Percentiles rank a stretch among this genome's conserved stretches.
phyloP scores from a whole-genome alignment of 1,140 invertebrate genomes.

The Pogonognathellus flavescens region DNA sequence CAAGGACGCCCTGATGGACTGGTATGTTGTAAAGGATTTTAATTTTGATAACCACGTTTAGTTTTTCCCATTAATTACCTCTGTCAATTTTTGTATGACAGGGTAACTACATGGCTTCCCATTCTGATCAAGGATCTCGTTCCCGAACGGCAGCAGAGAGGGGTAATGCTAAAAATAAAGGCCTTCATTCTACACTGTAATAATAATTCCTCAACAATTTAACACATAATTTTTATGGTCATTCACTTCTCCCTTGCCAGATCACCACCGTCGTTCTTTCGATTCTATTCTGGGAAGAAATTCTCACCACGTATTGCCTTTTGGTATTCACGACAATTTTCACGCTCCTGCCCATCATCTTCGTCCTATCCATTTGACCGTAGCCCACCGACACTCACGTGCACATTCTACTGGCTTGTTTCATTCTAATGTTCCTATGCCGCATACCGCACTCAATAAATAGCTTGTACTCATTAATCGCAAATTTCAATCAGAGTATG shows the following conservation, averaged over 20 bases:
- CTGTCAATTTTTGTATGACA: background rate
- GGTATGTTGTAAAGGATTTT: background rate
- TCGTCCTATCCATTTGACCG: background rate
- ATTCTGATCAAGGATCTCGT: background rate
- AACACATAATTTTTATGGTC: background rate
- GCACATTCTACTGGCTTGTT: no score
- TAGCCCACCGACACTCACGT: background rate
- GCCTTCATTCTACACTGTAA: conserved; percentile 8
- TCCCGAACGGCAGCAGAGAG: background rate
- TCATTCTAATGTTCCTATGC: no score
- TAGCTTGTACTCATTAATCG: no score
- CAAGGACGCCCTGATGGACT: background rate
- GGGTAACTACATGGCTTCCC: background rate
- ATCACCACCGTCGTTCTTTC: background rate
- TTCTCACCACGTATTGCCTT: background rate
- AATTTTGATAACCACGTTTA: background rate
- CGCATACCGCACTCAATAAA: no score
- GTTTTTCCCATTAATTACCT: background rate
- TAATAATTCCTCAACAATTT: background rate
- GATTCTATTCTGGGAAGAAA: background rate
- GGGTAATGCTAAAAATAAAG: conserved; percentile 23
- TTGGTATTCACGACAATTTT: background rate
- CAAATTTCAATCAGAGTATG: no score
- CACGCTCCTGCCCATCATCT: background rate
- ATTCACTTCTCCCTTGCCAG: background rate